phyloP scores from a whole-genome alignment of 2,797 vertebrate species.

The Phaenicophaeus curvirostris region DNA sequence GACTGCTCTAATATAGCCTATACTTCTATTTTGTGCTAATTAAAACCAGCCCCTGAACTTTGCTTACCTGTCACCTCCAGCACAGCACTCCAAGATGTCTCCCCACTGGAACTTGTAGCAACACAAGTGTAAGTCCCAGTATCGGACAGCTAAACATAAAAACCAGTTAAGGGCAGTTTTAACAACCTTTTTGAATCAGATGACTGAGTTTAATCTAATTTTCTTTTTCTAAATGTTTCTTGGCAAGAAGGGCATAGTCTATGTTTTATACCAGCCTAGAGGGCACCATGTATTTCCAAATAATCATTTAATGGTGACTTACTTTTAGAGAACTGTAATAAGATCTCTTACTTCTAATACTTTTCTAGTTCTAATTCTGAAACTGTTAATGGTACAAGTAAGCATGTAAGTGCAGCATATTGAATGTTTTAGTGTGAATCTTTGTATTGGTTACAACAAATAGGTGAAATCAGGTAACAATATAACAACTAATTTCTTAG shows the following conservation, averaged over 20 bases:
- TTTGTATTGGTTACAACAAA: not conserved
- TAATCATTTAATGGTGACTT: slow-evolving; percentile 22
- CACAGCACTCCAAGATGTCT: slow-evolving; percentile 97
- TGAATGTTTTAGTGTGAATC: not conserved
- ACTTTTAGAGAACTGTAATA: not conserved
- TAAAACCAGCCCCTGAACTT: not conserved
- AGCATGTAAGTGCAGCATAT: not conserved
- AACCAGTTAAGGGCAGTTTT: not conserved
- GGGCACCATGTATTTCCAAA: not conserved
- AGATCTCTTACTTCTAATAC: not conserved
- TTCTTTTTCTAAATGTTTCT: not conserved
- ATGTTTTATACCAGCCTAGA: not conserved
- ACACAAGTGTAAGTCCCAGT: slow-evolving; percentile 97
- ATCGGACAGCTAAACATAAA: slow-evolving; percentile 85
- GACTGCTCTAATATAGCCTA: not conserved
- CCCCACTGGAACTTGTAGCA: slow-evolving; percentile 96
- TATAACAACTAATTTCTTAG: not conserved
- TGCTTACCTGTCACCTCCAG: slow-evolving; percentile 91
- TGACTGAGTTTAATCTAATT: not conserved
- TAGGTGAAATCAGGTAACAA: not conserved
- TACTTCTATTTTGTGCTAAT: not conserved
- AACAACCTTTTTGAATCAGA: not conserved
- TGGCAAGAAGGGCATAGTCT: slow-evolving; percentile 16
- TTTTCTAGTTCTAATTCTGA: not conserved
- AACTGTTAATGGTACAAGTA: not conserved